Conservation (phyloP, 1,140 invertebrate genomes). For the Ditylenchus dipsaci region DNA sequence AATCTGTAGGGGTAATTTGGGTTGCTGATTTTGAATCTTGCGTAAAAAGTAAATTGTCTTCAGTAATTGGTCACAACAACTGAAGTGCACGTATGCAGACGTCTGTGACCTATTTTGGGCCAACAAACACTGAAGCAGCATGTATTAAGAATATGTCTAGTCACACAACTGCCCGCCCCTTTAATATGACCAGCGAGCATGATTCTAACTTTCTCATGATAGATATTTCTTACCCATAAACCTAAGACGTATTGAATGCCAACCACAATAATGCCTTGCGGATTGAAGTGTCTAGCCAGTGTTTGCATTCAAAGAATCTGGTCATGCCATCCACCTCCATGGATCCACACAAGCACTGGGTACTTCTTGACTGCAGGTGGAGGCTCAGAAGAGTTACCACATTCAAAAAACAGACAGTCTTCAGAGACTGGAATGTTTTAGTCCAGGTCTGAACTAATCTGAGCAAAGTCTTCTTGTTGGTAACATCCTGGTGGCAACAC, state of each 20-base stretch:
- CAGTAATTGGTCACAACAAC: too few species aligned
- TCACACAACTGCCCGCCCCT: too few species aligned
- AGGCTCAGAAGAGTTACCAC: constrained; percentile 1
- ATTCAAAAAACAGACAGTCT: constrained; percentile 27
- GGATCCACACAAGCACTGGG: constrained; percentile 3
- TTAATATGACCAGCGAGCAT: too few species aligned
- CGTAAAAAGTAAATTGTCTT: too few species aligned
- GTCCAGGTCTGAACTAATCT: not conserved
- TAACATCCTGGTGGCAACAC: not conserved
- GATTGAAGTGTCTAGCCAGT: constrained; percentile 34
- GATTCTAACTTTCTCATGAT: too few species aligned
- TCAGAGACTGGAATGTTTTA: not conserved
- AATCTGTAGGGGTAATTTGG: too few species aligned
- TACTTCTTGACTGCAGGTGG: not conserved
- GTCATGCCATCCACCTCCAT: constrained; percentile 10
- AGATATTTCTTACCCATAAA: constrained; percentile 72
- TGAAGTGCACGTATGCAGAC: too few species aligned
- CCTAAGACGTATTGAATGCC: constrained; percentile 88
- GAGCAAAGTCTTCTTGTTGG: not conserved
- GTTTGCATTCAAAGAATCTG: not conserved
- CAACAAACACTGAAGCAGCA: too few species aligned
- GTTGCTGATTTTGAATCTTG: too few species aligned
- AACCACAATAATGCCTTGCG: constrained; percentile 71
- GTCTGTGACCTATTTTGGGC: too few species aligned
- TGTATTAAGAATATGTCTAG: too few species aligned